Evolutionary conservation across 2,113 vertebrate genomes (phyloP).

Genomic region (Lepisosteus osseus): DNA sequence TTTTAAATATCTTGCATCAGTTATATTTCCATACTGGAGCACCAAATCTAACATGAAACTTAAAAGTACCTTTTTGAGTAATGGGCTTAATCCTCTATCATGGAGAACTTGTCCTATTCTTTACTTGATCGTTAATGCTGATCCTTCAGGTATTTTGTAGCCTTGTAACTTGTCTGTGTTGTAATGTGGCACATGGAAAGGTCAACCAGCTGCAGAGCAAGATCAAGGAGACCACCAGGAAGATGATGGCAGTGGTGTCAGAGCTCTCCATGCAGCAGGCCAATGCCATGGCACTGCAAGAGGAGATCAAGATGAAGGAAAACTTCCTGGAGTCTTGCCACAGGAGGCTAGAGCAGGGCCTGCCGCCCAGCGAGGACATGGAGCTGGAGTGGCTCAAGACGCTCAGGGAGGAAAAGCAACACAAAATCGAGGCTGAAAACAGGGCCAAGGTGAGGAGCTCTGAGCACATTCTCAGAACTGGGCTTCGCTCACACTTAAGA

Average conservation of each 20-base stretch:
- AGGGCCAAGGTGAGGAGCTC: constrained; percentile 62
- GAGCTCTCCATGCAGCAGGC: constrained; percentile 85
- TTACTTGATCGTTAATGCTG: no score
- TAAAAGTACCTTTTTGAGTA: no score
- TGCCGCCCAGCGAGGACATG: constrained; percentile 69
- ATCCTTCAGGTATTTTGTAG: no score
- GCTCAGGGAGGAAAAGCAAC: constrained; percentile 62
- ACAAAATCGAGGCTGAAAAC: constrained; percentile 54
- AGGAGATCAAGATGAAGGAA: constrained; percentile 76
- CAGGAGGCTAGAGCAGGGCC: constrained; percentile 67
- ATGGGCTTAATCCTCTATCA: no score
- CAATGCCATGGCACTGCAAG: constrained; percentile 67
- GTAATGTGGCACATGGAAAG: constrained; percentile 47
- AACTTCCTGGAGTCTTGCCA: constrained; percentile 71
- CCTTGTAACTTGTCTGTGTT: no score
- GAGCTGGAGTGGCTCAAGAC: constrained; percentile 71
- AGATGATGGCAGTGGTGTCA: constrained; percentile 75
- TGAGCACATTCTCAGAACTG: no score
- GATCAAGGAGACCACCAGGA: constrained; percentile 64
- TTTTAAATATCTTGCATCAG: no score
- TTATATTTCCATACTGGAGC: no score
- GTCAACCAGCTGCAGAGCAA: constrained; percentile 64
- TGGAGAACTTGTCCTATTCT: no score
- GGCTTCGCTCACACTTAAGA: no score
- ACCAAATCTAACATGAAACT: no score